phyloP scores from a whole-genome alignment of 2,113 vertebrate genomes.

The Desmodus rotundus region DNA sequence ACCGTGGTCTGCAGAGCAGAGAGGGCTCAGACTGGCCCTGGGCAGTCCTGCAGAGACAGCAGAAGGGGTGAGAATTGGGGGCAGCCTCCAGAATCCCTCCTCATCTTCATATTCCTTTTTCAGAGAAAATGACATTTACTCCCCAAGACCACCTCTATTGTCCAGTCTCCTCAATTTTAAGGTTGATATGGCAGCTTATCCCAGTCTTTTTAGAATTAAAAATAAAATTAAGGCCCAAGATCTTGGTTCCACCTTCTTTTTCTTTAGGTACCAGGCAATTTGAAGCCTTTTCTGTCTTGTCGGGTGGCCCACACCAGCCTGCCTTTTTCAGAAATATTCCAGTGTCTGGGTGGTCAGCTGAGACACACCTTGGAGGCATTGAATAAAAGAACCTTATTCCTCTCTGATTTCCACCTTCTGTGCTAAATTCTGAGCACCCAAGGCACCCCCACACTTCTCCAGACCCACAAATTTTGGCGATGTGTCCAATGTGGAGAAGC shows the following conservation, averaged over 20 bases:
- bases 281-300: not conserved
- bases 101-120: not conserved
- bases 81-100: not conserved
- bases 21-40: not conserved
- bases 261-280: not conserved
- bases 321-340: constrained; percentile 4
- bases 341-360: not conserved
- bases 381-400: not conserved
- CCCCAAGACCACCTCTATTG: not conserved
- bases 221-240: not conserved
- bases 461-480: not conserved
- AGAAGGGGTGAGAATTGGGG: not conserved
- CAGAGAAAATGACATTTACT: not conserved
- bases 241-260: not conserved
- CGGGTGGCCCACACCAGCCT: not conserved
- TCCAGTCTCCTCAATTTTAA: not conserved
- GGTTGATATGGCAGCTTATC: not conserved
- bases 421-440: not conserved
- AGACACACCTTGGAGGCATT: not conserved
- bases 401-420: not conserved
- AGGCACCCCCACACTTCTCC: not conserved
- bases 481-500: not conserved
- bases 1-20: not conserved
- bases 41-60: not conserved
- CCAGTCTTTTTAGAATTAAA: constrained; percentile 22